A percentile compares a stretch with the other conserved stretches of the same genome.
Evolutionary conservation across 1,140 invertebrate genomes (phyloP).

Genomic region (Steinernema khuongi): DNA sequence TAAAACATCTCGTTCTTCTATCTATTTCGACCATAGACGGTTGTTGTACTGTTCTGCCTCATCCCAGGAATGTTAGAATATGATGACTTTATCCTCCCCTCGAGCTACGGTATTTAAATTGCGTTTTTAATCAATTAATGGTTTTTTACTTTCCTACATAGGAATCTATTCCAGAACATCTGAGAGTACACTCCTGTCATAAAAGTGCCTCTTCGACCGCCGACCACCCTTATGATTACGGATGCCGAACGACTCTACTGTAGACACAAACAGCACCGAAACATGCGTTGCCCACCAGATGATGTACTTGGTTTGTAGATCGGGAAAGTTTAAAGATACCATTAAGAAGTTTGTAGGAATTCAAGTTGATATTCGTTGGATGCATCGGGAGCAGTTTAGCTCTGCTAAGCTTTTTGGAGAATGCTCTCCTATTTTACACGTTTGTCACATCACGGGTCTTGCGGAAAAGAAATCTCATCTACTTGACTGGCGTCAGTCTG

Average conservation of each 20-base stretch:
- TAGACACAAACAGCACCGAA: background rate
- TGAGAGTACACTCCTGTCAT: background rate
- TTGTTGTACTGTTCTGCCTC: no score
- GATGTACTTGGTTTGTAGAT: background rate
- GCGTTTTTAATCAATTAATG: background rate
- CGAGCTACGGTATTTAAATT: background rate
- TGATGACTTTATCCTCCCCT: no score
- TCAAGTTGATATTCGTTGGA: slow-evolving; percentile 46
- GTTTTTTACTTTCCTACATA: no score
- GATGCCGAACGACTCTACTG: background rate
- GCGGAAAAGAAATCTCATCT: slow-evolving; percentile 38
- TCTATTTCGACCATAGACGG: no score
- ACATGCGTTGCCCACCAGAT: background rate
- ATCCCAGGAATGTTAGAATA: no score
- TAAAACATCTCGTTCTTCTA: no score
- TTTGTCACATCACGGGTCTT: slow-evolving; percentile 39
- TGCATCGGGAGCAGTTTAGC: slow-evolving; percentile 37
- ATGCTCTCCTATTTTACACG: slow-evolving; percentile 45
- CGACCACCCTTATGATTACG: background rate
- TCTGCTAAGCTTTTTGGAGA: slow-evolving; percentile 40
- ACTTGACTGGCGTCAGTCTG: slow-evolving; percentile 41
- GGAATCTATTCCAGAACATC: background rate
- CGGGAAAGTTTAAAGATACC: background rate
- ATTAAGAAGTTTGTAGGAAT: background rate
- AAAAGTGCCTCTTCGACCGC: background rate